These are phyloP conservation scores for Miichthys miiuy DNA, from an alignment of 2,797 vertebrate genomes.

Conservation along the genomic window DNA sequence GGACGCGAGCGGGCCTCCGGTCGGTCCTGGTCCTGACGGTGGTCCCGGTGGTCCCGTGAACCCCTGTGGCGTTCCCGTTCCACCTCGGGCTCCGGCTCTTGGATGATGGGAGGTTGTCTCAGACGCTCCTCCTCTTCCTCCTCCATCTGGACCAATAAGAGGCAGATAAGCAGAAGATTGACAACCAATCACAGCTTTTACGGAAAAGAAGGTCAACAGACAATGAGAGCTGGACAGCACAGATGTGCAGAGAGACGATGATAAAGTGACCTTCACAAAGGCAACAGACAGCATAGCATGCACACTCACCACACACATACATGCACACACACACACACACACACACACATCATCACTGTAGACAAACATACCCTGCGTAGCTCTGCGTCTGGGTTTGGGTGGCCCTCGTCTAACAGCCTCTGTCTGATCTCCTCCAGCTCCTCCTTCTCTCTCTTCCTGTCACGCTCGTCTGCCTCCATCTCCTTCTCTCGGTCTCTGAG, in stretches of 20 bases:
- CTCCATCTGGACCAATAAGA: conserved; percentile 91
- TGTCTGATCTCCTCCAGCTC: conserved; percentile 98
- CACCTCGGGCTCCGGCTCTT: conserved; percentile 89
- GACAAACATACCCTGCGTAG: conserved; percentile 91
- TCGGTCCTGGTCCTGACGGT: conserved; percentile 84
- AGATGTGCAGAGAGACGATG: conserved; percentile 50
- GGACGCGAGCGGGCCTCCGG: conserved; percentile 81
- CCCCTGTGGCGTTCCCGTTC: conserved; percentile 91
- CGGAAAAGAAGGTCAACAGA: conserved; percentile 48
- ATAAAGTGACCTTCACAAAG: conserved; percentile 81
- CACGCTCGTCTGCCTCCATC: conserved; percentile 97
- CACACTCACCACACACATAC: conserved; percentile 25
- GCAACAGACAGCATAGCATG: conserved; percentile 41
- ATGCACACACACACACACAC: conserved; percentile 26
- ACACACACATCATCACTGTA: conserved; percentile 9
- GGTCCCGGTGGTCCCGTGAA: conserved; percentile 86
- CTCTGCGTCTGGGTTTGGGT: conserved; percentile 98
- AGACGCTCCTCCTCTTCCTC: conserved; percentile 95
- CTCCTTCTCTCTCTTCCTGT: conserved; percentile 98
- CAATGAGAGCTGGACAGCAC: conserved; percentile 42
- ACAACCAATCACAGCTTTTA: conserved; percentile 34
- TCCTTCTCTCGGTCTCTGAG: conserved; percentile 97
- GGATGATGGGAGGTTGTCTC: conserved; percentile 92
- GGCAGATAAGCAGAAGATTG: conserved; percentile 39
- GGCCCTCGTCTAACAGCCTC: conserved; percentile 96